phyloP scores from a whole-genome alignment of 2,888 invertebrate genomes.

The Tenthredo mesomela region DNA sequence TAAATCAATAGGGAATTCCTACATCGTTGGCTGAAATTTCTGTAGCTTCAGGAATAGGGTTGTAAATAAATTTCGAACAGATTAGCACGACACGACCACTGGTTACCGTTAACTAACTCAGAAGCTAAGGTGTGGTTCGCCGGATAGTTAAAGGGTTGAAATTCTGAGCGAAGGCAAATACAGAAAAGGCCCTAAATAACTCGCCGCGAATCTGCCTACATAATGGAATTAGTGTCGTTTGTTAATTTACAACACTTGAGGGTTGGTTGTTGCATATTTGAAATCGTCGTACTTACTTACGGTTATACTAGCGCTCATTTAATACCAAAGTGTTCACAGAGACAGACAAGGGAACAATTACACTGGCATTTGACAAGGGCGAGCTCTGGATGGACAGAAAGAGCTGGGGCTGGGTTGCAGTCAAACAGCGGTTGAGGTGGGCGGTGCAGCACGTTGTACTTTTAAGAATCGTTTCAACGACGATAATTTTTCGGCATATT shows the following conservation, averaged over 20 bases:
- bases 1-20: conserved; percentile 14
- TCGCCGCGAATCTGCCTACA: conserved; percentile 55
- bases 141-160: conserved; percentile 13
- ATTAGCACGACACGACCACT: conserved; percentile 67
- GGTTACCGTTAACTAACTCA: conserved; percentile 31
- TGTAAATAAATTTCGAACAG: conserved; percentile 68
- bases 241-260: conserved; percentile 45
- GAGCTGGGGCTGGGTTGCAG: not conserved
- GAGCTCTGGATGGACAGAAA: not conserved
- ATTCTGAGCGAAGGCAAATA: not conserved
- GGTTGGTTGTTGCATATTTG: conserved; percentile 14
- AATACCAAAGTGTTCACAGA: conserved; percentile 29
- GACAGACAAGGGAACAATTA: not conserved
- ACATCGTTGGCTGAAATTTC: not conserved
- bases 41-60: conserved; percentile 55
- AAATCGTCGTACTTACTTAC: not conserved
- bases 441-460: conserved; percentile 25
- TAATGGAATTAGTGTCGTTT: conserved; percentile 44
- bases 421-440: conserved; percentile 8
- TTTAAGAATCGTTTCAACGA: conserved; percentile 11
- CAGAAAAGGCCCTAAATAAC: conserved; percentile 62
- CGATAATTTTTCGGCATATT: conserved; percentile 62
- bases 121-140: not conserved
- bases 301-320: not conserved
- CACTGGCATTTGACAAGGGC: conserved; percentile 2